Conservation (phyloP, 2,797 vertebrate genomes). For the Cacajao melanocephalus region DNA sequence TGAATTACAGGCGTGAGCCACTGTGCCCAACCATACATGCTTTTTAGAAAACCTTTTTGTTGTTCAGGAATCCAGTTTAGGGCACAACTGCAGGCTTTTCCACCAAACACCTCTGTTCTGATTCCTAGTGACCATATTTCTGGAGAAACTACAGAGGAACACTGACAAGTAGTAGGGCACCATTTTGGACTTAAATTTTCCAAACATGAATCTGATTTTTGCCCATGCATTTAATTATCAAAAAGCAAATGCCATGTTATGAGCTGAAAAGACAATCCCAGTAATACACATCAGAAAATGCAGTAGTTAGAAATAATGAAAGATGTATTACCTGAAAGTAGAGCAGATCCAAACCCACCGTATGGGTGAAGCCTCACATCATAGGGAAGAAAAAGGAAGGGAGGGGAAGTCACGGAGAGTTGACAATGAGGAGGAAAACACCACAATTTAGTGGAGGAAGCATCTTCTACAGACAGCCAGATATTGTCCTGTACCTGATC, state of each 20-base stretch:
- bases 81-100: background rate
- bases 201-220: background rate
- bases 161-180: background rate
- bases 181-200: background rate
- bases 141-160: background rate
- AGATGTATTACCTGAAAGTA: background rate
- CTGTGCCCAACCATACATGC: background rate
- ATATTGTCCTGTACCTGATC: too few species aligned
- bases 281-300: background rate
- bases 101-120: background rate
- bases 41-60: background rate
- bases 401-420: too few species aligned
- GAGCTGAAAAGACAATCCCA: background rate
- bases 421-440: too few species aligned
- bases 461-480: too few species aligned
- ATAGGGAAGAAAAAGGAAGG: too few species aligned
- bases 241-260: background rate
- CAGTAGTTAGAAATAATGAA: background rate
- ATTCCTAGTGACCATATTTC: background rate
- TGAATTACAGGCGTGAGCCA: too few species aligned
- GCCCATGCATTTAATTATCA: background rate
- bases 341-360: too few species aligned
- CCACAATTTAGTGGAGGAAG: too few species aligned
- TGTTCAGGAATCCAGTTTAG: background rate
- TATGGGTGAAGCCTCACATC: too few species aligned